phyloP scores from a whole-genome alignment of 2,113 vertebrate genomes.

The Plecotus auritus region DNA sequence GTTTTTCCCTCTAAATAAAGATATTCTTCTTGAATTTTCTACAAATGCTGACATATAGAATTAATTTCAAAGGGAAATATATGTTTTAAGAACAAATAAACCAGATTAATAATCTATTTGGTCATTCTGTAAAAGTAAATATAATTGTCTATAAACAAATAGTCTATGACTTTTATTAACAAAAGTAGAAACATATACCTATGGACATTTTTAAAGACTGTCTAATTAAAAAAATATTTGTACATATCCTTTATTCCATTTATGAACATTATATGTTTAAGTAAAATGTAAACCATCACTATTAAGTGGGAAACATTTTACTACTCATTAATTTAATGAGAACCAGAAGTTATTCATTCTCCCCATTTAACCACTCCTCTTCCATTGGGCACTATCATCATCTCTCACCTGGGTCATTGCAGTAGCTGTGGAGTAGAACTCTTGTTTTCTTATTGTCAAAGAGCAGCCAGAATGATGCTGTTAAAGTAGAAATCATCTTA shows the following conservation, averaged over 20 bases:
- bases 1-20: neutral
- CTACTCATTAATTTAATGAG: neutral
- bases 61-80: constrained; percentile 2
- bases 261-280: neutral
- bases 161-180: neutral
- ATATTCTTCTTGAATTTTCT: constrained; percentile 38
- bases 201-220: neutral
- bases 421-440: too few relatives aligned
- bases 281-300: neutral
- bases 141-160: neutral
- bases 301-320: neutral
- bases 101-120: neutral
- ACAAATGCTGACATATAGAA: neutral
- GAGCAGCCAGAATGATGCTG: neutral
- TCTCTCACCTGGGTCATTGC: neutral
- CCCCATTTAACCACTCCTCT: neutral
- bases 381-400: rapidly evolving
- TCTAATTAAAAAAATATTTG: neutral
- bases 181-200: neutral
- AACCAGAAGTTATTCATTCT: neutral
- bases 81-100: neutral
- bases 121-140: neutral
- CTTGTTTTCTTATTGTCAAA: neutral
- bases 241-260: neutral
- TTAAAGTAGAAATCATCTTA: neutral